Base-by-base conservation (phyloP, 1,140 invertebrate genomes). In the Capitella teleta region DNA sequence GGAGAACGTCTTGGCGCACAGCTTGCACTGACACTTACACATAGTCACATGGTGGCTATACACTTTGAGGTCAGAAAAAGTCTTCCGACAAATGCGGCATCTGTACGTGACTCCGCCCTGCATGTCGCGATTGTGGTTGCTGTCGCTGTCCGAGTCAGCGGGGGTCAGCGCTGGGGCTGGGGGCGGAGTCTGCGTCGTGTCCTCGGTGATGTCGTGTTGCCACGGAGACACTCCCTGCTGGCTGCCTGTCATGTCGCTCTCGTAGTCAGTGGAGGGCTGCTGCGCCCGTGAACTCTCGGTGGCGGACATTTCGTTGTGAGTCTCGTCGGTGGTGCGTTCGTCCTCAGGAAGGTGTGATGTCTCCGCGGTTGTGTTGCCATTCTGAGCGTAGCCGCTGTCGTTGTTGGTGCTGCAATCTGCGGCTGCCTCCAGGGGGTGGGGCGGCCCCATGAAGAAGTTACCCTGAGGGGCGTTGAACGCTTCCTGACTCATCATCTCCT, bases 21-120 rank as follows among this genome's bases (percentile, higher is more conserved):
- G 19, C 8, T 21, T 24, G 38, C 38, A 40, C 38, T 24, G 38
- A 24, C 25, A 40, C 5, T 40, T 18, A 3, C 38, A 40, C 19
- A 19, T 18, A 10, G 19, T 24, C 8, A 24, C 25, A 24, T 40
- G 38, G 5, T 18, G 19, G 5, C 19, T 5, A 24, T 21, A 40
- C 19, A 24, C 38, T 18, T 40, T 24, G 19, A 24, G 25, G 38
- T 40, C 38, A 6, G 38, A 2, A 24, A 40, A 40, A 5, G 25
- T n/a, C 38, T 40, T 40, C 19, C 25, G 38, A 19, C 38, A 40
- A 24, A 40, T 40, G 38, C 21, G 38, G n/a, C 38, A 40, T 18
- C 38, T n/a, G n/a, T n/a, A n/a, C n/a, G n/a, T n/a, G n/a, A 24
- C 38, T 21, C 38, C 38, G 19, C 38, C 19, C 38, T 24, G 38